Percentiles rank a stretch among this genome's conserved stretches.
Evolutionary conservation across 2,888 invertebrate genomes (phyloP).

Genomic region (Camptogramma bilineatum): DNA sequence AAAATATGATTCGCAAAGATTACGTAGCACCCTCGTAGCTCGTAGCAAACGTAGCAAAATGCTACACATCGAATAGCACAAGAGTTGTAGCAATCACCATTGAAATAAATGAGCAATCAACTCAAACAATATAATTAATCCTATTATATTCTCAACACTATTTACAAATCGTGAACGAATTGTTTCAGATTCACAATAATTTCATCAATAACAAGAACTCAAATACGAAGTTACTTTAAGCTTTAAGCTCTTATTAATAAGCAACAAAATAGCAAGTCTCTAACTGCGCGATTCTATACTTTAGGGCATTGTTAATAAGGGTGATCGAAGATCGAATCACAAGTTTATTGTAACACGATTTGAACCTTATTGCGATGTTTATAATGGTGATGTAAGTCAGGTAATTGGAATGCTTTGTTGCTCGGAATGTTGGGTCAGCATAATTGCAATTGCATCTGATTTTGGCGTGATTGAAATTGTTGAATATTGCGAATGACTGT

Average conservation of each 20-base stretch:
- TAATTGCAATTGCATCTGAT: conserved; percentile 26
- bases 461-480: conserved; percentile 22
- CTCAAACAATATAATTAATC: not conserved
- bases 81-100: not conserved
- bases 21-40: not conserved
- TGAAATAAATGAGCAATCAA: not conserved
- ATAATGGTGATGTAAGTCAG: not conserved
- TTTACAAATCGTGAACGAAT: not conserved
- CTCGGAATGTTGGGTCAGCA: conserved; percentile 21
- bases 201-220: not conserved
- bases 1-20: not conserved
- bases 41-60: not conserved
- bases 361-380: not conserved
- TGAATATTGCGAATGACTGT: conserved; percentile 17
- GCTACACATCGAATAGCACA: not conserved
- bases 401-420: conserved; percentile 13
- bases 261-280: not conserved
- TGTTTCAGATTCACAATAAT: not conserved
- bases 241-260: not conserved
- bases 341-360: not conserved
- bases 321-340: not conserved
- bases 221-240: not conserved
- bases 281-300: not conserved
- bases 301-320: not conserved
- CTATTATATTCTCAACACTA: conserved; percentile 1